A percentile compares a stretch with the other conserved stretches of the same genome.
Evolutionary conservation across 92 coral and sea anemone genomes (phyloP).

Genomic region (Ricordea florida): DNA sequence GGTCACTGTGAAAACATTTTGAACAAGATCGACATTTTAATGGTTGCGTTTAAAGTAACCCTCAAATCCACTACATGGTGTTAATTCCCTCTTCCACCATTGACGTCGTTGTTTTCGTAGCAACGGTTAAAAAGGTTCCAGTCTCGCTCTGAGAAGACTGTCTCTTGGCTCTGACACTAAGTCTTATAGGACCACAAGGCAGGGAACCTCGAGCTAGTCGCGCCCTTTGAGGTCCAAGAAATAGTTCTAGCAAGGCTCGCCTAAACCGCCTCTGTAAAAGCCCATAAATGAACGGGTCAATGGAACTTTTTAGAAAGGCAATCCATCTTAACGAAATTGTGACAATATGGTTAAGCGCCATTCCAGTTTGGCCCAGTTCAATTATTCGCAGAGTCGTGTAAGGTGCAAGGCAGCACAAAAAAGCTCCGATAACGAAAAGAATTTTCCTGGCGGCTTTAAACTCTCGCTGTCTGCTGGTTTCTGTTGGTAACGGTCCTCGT

Average conservation of each 20-base stretch:
- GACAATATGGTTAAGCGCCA: conserved; percentile 45
- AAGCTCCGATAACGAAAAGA: conserved; percentile 93
- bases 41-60: too few relatives aligned
- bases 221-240: conserved; percentile 84
- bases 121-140: conserved; percentile 69
- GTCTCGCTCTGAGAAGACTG: conserved; percentile 84
- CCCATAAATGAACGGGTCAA: conserved; percentile 94
- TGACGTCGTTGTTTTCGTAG: conserved; percentile 16
- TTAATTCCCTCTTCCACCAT: not conserved
- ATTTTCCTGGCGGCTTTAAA: conserved; percentile 96
- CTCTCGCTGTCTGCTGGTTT: conserved; percentile 91
- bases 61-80: not conserved
- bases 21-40: too few relatives aligned
- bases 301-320: conserved; percentile 88
- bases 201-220: conserved; percentile 79
- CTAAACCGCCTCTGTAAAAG: conserved; percentile 90
- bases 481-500: conserved; percentile 72
- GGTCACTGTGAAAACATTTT: too few relatives aligned
- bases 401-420: conserved; percentile 91
- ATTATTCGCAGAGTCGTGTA: conserved; percentile 78
- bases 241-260: conserved; percentile 72
- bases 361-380: conserved; percentile 53
- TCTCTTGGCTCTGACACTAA: conserved; percentile 73
- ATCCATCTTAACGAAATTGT: conserved; percentile 85
- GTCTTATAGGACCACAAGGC: conserved; percentile 75